A percentile compares a stretch with the other conserved stretches of the same genome.
These are phyloP conservation scores for Myxocyprinus asiaticus DNA, from an alignment of 2,113 vertebrate species.

Conservation along the genomic window DNA sequence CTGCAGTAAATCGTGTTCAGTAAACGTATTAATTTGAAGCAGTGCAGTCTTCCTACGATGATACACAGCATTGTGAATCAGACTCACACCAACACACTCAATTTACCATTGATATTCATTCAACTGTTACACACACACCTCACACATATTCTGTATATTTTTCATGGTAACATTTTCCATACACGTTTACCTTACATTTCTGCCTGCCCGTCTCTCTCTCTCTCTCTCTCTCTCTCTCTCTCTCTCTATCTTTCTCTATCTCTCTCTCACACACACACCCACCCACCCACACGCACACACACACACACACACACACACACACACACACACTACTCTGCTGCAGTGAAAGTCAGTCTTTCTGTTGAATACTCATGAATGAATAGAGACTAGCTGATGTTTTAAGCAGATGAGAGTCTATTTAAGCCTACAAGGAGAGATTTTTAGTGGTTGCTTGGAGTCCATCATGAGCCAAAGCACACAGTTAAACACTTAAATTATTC, in stretches of 20 bases:
- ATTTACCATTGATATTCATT: background rate
- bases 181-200: background rate
- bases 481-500: background rate
- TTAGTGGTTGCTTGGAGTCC: background rate
- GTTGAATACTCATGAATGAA: no score
- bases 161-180: no score
- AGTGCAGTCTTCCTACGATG: background rate
- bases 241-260: no score
- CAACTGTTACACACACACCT: slow-evolving; percentile 4
- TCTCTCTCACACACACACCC: no score
- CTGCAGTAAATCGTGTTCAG: slow-evolving; percentile 11
- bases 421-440: background rate
- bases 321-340: no score
- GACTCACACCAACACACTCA: background rate
- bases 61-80: background rate
- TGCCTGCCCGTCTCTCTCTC: no score
- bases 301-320: no score
- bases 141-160: background rate
- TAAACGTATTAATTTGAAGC: slow-evolving; percentile 11
- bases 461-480: background rate
- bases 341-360: no score
- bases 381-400: background rate
- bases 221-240: background rate
- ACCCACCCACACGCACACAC: no score
- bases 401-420: background rate